A percentile compares a stretch with the other conserved stretches of the same genome.
Conservation (phyloP, 2,797 vertebrate species). For the Hypotaenidia philippensis region DNA sequence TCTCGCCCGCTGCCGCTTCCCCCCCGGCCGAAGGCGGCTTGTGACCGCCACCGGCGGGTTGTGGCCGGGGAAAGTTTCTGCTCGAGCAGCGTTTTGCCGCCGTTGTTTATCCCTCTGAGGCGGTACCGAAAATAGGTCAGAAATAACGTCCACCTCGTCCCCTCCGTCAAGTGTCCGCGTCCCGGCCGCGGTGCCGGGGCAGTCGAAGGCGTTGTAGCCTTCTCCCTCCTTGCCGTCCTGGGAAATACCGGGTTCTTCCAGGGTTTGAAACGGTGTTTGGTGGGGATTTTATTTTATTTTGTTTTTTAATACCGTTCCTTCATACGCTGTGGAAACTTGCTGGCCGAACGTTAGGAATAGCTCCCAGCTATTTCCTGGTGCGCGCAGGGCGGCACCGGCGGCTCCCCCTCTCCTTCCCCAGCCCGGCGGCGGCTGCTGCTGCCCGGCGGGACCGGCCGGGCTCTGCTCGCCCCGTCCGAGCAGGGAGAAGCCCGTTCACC, state of each 20-base stretch:
- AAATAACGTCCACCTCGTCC: background rate
- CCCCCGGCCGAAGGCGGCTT: background rate
- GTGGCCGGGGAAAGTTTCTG: background rate
- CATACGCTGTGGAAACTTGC: background rate
- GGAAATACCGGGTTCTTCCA: background rate
- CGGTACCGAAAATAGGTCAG: constrained; percentile 35
- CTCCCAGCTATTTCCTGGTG: constrained; percentile 2
- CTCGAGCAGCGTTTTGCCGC: background rate
- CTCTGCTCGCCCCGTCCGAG: background rate
- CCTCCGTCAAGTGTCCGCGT: background rate
- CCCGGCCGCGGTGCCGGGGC: background rate
- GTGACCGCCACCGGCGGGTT: too few relatives aligned
- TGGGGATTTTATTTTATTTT: too few relatives aligned
- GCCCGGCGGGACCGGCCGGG: background rate
- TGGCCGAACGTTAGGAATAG: background rate
- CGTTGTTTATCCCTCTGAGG: constrained; percentile 22
- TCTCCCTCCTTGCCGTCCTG: background rate
- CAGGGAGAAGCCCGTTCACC: rapidly evolving
- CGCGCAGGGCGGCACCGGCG: background rate
- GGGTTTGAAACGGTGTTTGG: background rate
- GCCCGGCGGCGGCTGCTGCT: background rate
- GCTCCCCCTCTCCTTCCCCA: background rate
- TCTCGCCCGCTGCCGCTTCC: too few relatives aligned
- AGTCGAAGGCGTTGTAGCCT: background rate
- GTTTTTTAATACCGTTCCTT: background rate